These are phyloP conservation scores for Macrosiphum euphorbiae DNA, from an alignment of 2,888 invertebrate species.

Conservation along the genomic window DNA sequence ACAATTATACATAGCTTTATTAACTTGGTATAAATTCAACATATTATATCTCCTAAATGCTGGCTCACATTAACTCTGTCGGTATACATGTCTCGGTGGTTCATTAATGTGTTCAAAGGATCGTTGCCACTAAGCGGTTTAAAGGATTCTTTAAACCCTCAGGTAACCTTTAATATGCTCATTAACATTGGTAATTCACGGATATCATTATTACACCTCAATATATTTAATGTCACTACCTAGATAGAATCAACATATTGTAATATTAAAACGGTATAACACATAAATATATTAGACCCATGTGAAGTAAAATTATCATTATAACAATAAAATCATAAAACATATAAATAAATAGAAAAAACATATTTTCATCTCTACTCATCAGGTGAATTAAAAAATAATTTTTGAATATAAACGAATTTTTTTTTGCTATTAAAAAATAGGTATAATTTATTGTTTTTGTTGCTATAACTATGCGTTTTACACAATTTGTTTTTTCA, in stretches of 20 bases:
- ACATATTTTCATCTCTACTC: neutral
- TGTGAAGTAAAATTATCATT: too few relatives aligned
- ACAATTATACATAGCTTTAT: constrained; percentile 15
- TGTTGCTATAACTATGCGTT: too few relatives aligned
- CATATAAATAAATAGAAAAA: neutral
- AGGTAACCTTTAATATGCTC: constrained; percentile 9
- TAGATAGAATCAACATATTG: neutral
- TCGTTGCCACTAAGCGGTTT: constrained; percentile 11
- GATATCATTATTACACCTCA: neutral
- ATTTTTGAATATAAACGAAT: neutral
- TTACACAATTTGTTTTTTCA: neutral
- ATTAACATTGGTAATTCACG: neutral
- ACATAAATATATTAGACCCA: neutral
- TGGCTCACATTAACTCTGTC: neutral
- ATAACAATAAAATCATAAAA: neutral
- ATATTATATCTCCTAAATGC: neutral
- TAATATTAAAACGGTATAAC: neutral
- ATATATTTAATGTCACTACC: neutral
- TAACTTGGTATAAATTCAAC: neutral
- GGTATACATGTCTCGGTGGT: neutral
- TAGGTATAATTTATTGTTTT: too few relatives aligned
- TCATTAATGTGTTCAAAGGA: constrained; percentile 9
- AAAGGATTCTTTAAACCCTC: constrained; percentile 23
- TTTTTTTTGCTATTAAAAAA: neutral
- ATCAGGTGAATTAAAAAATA: neutral